Conservation (phyloP, 2,113 vertebrate species). For the Paraplagusia blochii region DNA sequence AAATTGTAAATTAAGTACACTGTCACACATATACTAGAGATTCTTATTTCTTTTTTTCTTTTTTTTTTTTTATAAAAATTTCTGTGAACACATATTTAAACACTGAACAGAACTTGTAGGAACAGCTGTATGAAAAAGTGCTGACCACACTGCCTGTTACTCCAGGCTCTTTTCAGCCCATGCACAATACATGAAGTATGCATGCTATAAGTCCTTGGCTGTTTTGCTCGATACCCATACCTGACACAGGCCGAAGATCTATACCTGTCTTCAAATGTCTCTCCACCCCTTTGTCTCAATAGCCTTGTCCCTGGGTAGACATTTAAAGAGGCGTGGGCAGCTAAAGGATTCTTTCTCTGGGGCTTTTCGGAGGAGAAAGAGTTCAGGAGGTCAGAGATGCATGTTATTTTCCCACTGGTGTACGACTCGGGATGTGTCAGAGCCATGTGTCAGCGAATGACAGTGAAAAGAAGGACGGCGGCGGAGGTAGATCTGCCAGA, state of each 20-base stretch:
- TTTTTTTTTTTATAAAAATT: no score
- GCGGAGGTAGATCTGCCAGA: slow-evolving; percentile 64
- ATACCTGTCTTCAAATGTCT: slow-evolving; percentile 69
- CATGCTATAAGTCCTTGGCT: slow-evolving; percentile 65
- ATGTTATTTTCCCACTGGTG: slow-evolving; percentile 68
- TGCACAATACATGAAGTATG: slow-evolving; percentile 67
- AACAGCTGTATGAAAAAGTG: slow-evolving; percentile 56
- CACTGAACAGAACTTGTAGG: slow-evolving; percentile 45
- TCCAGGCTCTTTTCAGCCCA: slow-evolving; percentile 45
- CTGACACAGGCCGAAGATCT: slow-evolving; percentile 67
- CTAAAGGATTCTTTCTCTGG: slow-evolving; percentile 66
- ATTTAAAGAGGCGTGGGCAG: slow-evolving; percentile 69
- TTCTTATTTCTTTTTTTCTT: no score
- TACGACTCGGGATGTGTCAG: slow-evolving; percentile 69
- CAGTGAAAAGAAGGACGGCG: slow-evolving; percentile 61
- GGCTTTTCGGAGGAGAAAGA: slow-evolving; percentile 64
- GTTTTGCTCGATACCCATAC: slow-evolving; percentile 67
- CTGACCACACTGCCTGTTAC: slow-evolving; percentile 64
- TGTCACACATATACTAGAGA: no score
- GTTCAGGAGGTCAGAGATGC: slow-evolving; percentile 74
- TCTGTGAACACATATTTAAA: slow-evolving; percentile 42
- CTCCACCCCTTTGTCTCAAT: slow-evolving; percentile 53
- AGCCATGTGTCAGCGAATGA: slow-evolving; percentile 70
- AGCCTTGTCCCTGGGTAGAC: slow-evolving; percentile 65
- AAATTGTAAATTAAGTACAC: no score